Base-by-base conservation (phyloP, 2,888 invertebrate genomes). In the Terebella lapidaria region DNA sequence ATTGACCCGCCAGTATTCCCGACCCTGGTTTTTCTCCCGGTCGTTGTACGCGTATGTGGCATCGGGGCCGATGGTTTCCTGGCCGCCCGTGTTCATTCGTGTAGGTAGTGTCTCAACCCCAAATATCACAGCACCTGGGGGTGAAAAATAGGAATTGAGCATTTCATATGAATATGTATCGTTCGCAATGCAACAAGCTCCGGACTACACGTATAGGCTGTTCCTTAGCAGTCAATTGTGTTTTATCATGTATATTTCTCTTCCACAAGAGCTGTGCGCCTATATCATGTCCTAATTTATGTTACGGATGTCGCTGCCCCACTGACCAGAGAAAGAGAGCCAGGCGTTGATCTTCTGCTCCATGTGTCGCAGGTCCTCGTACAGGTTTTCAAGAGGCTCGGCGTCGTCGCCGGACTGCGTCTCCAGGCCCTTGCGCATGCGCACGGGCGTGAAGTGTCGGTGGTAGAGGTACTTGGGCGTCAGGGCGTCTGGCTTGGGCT, bases 71-170 rank as follows among this genome's bases (percentile, higher is more conserved):
- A 63, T 27, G 29, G 63, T 60, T 52, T 68, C 65, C 58, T 68
- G 68, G 1, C 63, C 63, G 10, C 66, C 68, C 1, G 65, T 67
- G 18, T 26, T 52, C 55, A 68, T 58, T 3, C 68, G 56, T 28
- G 61, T 61, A 18, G 63, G 60, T n/a, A 67, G 51, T 27, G 68
- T 67, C 52, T 68, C 68, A 10, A 68, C 60, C 10, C 66, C 59
- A 3, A 59, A 56, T 54, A 66, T 56, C 49, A 60, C 54, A 3
- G 67, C 66, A 3, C 63, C 67, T 67, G 59, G 5, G 45, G 0
- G 24, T 22, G n/a, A n/a, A 29, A 3, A n/a, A 26, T 51, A 47
- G 27, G 22, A 5, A 25, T 49, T 24, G 20, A 25, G n/a, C 22
- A n/a, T n/a, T n/a, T n/a, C n/a, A 24, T 24, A 56, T 47, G 42